Base-by-base conservation (phyloP, 2,888 invertebrate species). In the Cryptophagus acutangulus region DNA sequence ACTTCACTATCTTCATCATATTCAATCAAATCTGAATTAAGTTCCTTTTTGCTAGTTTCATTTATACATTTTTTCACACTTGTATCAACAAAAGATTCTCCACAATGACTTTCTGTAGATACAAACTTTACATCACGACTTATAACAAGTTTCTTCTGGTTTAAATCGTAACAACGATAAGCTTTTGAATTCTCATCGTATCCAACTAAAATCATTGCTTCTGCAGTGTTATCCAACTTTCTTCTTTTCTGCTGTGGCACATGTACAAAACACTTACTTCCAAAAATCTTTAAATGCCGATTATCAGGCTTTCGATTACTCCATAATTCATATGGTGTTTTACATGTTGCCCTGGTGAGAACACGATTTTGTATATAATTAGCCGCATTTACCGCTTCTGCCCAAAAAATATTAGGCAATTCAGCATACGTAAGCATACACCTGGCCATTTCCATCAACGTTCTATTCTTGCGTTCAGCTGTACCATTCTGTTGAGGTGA, bases 401-500 rank as follows among this genome's bases (percentile, higher is more conserved):
- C 40, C 45, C 45, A 48, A 38, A 40, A 45, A 6, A 26, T 17
- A 4, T 40, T 37, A 9, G 38, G 31, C n/a, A 48, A 12, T 3
- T 20, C 25, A 15, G 42, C 24, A 3, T 45, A 36, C 13, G 35
- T 6, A 13, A 45, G 18, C 38, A 48, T 48, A 6, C 40, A 31
- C n/a, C 43, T 16, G 3, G 36, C 33, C 33, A 33, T 36, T 33
- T 46, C 40, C 29, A 43, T 25, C 6, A 46, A 14, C 12, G 29
- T 62, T 46, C 65, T 43, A 16, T 55, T 55, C 60, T 65, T 66
- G 2, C 66, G 45, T 45, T 67, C 66, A 4, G 63, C 49, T 8
- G 63, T 58, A 36, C 63, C 64, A 56, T 66, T 67, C 39, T 55
- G 54, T 51, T 65, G 61, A 36, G 65, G 66, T 6, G 64, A 64